Base-by-base conservation (phyloP, 1,140 invertebrate genomes). In the Brachystomella parvula region DNA sequence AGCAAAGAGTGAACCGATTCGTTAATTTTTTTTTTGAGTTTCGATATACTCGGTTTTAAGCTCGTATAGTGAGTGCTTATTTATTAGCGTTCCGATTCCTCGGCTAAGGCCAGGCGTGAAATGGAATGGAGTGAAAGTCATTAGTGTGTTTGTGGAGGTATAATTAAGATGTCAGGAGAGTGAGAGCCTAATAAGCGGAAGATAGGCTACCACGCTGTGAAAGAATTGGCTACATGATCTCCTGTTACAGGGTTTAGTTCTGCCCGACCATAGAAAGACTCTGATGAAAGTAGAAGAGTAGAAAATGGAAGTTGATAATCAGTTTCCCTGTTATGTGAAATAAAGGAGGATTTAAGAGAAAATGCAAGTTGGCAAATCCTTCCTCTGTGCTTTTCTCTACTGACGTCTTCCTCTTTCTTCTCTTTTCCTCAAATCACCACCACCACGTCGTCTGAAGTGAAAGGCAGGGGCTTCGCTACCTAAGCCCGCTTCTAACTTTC, bases 341-440 rank as follows among this genome's bases (percentile, higher is more conserved):
- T 64, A 64, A 64, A 64, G 63, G 57, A 64, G 63, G 63, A 64
- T 64, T 64, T 64, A 31, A 19, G 33, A 49, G 63, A 64, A 64
- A 64, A 64, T 64, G 63, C 49, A 64, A 64, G 47, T 64, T 49
- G 63, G 63, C 63, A 64, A 64, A 56, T 64, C 47, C 26, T 64
- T 64, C 63, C 63, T 26, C 57, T 64, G 30, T 64, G 47, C 31
- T 47, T 56, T 33, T 19, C 30, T 30, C 15, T 31, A 35, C 19
- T 47, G 47, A 56, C 21, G 17, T 35, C 31, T n/a, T 29, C 29
- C 49, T 21, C 19, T 56, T 21, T 28, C 19, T 24, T 9, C 26
- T 21, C 26, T 56, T 19, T 56, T 56, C 3, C 9, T 56, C 9
- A 56, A 19, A 21, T 21, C 26, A 12, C 35, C 44, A 12, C 35